Conservation (phyloP, 1,140 invertebrate species). For the Amyelois transitella region DNA sequence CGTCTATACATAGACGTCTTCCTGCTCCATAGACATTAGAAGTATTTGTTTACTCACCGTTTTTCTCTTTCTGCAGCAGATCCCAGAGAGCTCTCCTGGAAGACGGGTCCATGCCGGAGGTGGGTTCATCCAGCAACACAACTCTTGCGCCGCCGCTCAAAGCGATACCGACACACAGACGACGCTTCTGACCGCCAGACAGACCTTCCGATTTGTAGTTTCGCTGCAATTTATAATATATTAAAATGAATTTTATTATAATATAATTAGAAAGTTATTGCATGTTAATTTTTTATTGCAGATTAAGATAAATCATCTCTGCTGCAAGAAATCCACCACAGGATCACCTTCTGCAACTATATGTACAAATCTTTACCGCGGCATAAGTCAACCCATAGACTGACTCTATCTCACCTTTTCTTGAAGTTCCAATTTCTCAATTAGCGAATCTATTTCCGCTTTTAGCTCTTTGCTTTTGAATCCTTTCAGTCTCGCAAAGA, state of each 20-base stretch:
- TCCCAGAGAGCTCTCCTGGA: slow-evolving; percentile 94
- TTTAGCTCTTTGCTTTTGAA: slow-evolving; percentile 72
- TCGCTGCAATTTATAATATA: slow-evolving; percentile 29
- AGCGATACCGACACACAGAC: slow-evolving; percentile 74
- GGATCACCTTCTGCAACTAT: too few relatives aligned
- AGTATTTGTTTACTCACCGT: slow-evolving; percentile 32
- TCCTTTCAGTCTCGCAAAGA: slow-evolving; percentile 88
- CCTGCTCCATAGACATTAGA: too few relatives aligned
- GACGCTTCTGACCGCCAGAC: slow-evolving; percentile 75
- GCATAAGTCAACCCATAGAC: too few relatives aligned
- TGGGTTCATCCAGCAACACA: slow-evolving; percentile 94
- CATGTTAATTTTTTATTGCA: too few relatives aligned
- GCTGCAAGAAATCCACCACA: too few relatives aligned
- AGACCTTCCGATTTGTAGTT: slow-evolving; percentile 72
- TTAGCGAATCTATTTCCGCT: slow-evolving; percentile 69
- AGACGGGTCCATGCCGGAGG: slow-evolving; percentile 96
- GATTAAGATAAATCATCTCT: too few relatives aligned
- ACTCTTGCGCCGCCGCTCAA: slow-evolving; percentile 72
- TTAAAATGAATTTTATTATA: too few relatives aligned
- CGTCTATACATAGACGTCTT: too few relatives aligned
- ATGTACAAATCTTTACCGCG: too few relatives aligned
- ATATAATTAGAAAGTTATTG: too few relatives aligned
- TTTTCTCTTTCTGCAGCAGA: slow-evolving; percentile 77
- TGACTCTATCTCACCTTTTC: slow-evolving; percentile 37
- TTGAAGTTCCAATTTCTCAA: slow-evolving; percentile 51